Evolutionary conservation across 2,113 vertebrate genomes (phyloP).

Genomic region (Siniperca chuatsi): DNA sequence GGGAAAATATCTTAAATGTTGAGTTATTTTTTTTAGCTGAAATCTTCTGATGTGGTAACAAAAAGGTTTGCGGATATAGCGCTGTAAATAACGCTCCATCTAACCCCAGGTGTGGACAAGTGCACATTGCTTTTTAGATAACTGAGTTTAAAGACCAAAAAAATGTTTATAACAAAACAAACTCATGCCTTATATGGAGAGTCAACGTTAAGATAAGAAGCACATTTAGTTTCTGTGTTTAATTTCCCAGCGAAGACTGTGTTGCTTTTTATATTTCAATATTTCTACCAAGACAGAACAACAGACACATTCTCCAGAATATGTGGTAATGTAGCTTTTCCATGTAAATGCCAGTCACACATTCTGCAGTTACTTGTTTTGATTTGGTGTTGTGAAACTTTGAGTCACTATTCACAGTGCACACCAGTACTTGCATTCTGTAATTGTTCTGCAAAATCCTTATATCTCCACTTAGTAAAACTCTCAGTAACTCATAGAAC

Average conservation of each 20-base stretch:
- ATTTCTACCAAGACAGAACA: conserved; percentile 76
- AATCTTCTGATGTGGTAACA: conserved; percentile 68
- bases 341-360: conserved; percentile 73
- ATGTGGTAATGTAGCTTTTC: conserved; percentile 72
- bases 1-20: conserved; percentile 72
- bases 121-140: conserved; percentile 86
- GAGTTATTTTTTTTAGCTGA: conserved; percentile 63
- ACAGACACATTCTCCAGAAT: conserved; percentile 67
- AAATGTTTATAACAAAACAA: conserved; percentile 81
- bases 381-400: conserved; percentile 72
- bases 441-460: conserved; percentile 70
- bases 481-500: conserved; percentile 31
- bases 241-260: conserved; percentile 69
- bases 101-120: conserved; percentile 82
- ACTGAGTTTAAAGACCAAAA: conserved; percentile 81
- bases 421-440: conserved; percentile 63
- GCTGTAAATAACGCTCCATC: conserved; percentile 87
- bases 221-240: conserved; percentile 84
- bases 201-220: conserved; percentile 85
- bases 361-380: conserved; percentile 69
- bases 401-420: conserved; percentile 65
- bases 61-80: conserved; percentile 75
- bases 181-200: conserved; percentile 87
- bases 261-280: conserved; percentile 78
- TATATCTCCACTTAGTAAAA: conserved; percentile 40